Evolutionary conservation across 2,797 vertebrate genomes (phyloP), one percentile per base, ranked within the genome.

Genomic region (Serranus cabrilla): DNA sequence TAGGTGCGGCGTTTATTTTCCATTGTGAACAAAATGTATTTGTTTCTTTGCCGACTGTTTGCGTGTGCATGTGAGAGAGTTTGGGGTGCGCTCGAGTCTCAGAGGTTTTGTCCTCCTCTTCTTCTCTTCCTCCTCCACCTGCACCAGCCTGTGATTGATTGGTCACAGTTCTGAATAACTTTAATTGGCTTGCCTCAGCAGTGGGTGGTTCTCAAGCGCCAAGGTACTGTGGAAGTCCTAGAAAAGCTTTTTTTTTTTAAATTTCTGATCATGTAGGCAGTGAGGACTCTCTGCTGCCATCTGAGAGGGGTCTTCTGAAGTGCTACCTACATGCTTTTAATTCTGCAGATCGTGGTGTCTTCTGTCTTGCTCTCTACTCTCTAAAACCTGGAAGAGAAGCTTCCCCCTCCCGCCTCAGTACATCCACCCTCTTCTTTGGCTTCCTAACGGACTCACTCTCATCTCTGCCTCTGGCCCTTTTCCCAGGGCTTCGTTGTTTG

Each of bases 401-500:
- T n/a, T 73, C 52, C 56, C 52, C 37, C 71, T 80, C 61, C 65
- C 61, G 40, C 27, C 63, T 46, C 69, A 57, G 69, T 76, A 60
- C 74, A 75, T 76, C 76, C 77, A 51, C 69, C 87, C 74, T 78
- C 65, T 78, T 81, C 73, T 89, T 84, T 88, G 83, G 87, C 82
- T 83, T 83, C 58, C 56, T 89, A 82, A 85, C 88, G 85, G 81
- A 93, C 87, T 90, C 80, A 69, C 88, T 91, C 89, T 91, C 87
- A 92, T 93, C 88, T 93, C 87, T 75, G 82, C 91, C 83, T 89
- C 89, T 93, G 93, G 93, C 92, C 77, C 68, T 83, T 85, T 89
- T 93, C 91, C 91, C 92, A 87, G 84, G 83, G 82, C 89, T 87
- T 85, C 45, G 82, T 91, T 93, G 91, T 94, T 94, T 94, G 91